Conservation (phyloP, 2,888 invertebrate genomes). For the Troides oblongomaculatus region DNA sequence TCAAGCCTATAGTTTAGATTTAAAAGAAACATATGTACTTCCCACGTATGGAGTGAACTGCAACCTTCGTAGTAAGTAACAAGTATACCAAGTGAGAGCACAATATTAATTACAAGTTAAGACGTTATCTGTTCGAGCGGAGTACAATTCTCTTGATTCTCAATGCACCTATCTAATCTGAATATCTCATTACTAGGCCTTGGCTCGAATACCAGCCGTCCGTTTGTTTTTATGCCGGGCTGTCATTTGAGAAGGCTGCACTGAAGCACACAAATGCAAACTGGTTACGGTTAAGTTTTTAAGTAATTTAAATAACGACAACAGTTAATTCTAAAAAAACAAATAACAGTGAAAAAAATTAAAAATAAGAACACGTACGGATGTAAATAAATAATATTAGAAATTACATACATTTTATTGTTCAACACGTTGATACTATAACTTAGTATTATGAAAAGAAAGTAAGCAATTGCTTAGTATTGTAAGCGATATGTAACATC, state of each 20-base stretch:
- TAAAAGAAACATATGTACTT: background rate
- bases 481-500: no score
- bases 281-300: slow-evolving; percentile 55
- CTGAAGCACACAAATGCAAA: slow-evolving; percentile 70
- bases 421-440: no score
- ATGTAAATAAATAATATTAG: no score
- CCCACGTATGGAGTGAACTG: slow-evolving; percentile 7
- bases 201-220: slow-evolving; percentile 76
- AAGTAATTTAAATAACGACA: slow-evolving; percentile 42
- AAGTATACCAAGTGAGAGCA: slow-evolving; percentile 33
- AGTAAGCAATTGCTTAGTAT: no score
- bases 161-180: slow-evolving; percentile 63
- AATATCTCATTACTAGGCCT: slow-evolving; percentile 77
- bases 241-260: slow-evolving; percentile 78
- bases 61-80: background rate
- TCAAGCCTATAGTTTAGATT: background rate
- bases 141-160: slow-evolving; percentile 65
- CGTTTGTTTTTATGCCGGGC: slow-evolving; percentile 71
- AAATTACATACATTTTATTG: no score
- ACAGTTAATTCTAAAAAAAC: slow-evolving; percentile 29
- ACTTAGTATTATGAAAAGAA: no score
- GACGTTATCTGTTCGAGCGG: slow-evolving; percentile 54
- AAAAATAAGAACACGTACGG: background rate
- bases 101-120: slow-evolving; percentile 47
- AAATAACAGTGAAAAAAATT: background rate